phyloP scores from a whole-genome alignment of 2,888 invertebrate species.

The Diaperis boleti region DNA sequence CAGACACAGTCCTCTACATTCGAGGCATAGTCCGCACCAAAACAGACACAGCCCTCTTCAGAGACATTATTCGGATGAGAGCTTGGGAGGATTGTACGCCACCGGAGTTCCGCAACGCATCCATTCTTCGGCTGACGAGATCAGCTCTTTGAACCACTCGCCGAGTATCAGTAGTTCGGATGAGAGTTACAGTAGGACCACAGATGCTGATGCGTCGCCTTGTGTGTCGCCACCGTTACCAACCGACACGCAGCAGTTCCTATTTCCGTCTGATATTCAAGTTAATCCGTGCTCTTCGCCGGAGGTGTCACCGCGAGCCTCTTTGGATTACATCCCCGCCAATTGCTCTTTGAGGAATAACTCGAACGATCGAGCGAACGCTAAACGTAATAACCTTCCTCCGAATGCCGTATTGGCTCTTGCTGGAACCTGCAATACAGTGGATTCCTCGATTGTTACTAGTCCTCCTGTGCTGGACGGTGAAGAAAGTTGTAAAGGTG shows the following conservation, averaged over 20 bases:
- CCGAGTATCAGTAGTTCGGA: constrained; percentile 88
- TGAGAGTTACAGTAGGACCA: constrained; percentile 86
- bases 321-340: constrained; percentile 68
- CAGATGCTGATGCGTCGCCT: constrained; percentile 76
- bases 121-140: constrained; percentile 85
- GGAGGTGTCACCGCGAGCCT: constrained; percentile 66
- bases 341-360: constrained; percentile 65
- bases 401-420: constrained; percentile 72
- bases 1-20: constrained; percentile 59
- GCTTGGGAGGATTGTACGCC: constrained; percentile 67
- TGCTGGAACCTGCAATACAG: constrained; percentile 66
- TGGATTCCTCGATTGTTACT: constrained; percentile 67
- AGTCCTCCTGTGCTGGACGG: constrained; percentile 72
- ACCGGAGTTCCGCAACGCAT: constrained; percentile 69
- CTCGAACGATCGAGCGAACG: constrained; percentile 54
- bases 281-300: constrained; percentile 64
- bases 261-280: constrained; percentile 75
- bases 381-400: constrained; percentile 65
- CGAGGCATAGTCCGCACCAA: constrained; percentile 60
- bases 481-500: constrained; percentile 74
- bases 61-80: constrained; percentile 77
- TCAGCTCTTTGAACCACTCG: constrained; percentile 84
- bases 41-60: constrained; percentile 68
- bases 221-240: constrained; percentile 67
- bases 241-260: constrained; percentile 70